Percentiles rank a stretch among this genome's conserved stretches.
These are phyloP conservation scores for Stictonetta naevosa DNA, from an alignment of 2,113 vertebrate genomes.

Conservation along the genomic window DNA sequence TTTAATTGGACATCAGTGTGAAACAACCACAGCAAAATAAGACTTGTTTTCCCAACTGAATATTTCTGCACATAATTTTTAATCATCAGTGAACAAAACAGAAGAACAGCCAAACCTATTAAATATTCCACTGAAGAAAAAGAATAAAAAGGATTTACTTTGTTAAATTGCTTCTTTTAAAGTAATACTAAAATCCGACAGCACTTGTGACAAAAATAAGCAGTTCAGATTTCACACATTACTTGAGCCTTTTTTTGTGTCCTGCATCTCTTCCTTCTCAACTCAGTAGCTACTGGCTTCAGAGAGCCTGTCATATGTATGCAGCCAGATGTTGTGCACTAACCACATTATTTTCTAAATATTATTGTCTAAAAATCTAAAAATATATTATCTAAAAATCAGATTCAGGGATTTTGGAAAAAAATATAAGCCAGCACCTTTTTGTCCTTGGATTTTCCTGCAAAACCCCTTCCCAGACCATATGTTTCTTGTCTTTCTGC, in stretches of 20 bases:
- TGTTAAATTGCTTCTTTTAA: background rate
- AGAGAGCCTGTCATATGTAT: background rate
- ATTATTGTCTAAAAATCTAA: background rate
- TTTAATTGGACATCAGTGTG: too few relatives aligned
- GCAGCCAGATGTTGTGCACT: background rate
- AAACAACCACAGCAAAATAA: background rate
- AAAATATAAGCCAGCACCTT: background rate
- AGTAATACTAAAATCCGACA: background rate
- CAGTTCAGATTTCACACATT: background rate
- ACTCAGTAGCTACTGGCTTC: background rate
- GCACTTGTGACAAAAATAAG: background rate
- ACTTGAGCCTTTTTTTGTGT: fast-evolving
- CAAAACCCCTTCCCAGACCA: background rate
- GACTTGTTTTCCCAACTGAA: background rate
- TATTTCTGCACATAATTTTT: background rate
- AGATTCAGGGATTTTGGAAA: background rate
- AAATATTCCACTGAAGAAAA: background rate
- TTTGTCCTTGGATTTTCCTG: background rate
- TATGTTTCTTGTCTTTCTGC: background rate
- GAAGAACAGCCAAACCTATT: background rate
- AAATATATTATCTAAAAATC: background rate
- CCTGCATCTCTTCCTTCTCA: background rate
- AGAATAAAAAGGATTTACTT: background rate
- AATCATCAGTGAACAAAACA: background rate
- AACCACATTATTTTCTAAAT: background rate